These are phyloP conservation scores for Hemithea aestivaria DNA, from an alignment of 2,888 invertebrate genomes.

Conservation along the genomic window DNA sequence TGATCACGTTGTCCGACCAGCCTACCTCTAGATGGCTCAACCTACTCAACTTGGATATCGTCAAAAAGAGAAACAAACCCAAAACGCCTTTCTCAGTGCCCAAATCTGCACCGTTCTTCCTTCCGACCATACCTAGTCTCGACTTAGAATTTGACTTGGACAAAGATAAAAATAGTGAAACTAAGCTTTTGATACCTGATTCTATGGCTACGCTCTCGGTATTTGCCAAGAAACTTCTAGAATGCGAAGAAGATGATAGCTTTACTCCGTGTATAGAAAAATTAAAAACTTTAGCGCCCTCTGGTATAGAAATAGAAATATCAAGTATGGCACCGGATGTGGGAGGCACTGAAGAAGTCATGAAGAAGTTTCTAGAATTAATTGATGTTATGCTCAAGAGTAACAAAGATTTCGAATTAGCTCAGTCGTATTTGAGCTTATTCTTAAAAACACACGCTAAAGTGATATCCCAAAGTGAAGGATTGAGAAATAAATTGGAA, in stretches of 20 bases:
- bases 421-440: conserved; percentile 92
- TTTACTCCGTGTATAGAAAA: conserved; percentile 79
- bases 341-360: conserved; percentile 84
- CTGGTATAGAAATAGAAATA: conserved; percentile 92
- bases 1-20: conserved; percentile 91
- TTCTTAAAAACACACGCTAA: conserved; percentile 90
- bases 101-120: conserved; percentile 96
- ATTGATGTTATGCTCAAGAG: conserved; percentile 84
- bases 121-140: conserved; percentile 92
- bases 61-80: conserved; percentile 94
- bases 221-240: conserved; percentile 83
- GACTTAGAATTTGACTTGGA: conserved; percentile 89
- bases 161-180: conserved; percentile 57
- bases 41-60: conserved; percentile 89
- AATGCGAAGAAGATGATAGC: conserved; percentile 66
- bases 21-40: conserved; percentile 95
- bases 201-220: conserved; percentile 82
- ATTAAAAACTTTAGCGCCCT: conserved; percentile 86
- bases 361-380: conserved; percentile 89
- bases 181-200: conserved; percentile 77
- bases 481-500: conserved; percentile 75
- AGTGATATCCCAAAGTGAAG: conserved; percentile 74
- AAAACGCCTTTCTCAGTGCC: conserved; percentile 89
- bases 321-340: conserved; percentile 86
- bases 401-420: conserved; percentile 92